These are phyloP conservation scores for Eumeta japonica DNA, from an alignment of 1,140 invertebrate species.

Conservation along the genomic window DNA sequence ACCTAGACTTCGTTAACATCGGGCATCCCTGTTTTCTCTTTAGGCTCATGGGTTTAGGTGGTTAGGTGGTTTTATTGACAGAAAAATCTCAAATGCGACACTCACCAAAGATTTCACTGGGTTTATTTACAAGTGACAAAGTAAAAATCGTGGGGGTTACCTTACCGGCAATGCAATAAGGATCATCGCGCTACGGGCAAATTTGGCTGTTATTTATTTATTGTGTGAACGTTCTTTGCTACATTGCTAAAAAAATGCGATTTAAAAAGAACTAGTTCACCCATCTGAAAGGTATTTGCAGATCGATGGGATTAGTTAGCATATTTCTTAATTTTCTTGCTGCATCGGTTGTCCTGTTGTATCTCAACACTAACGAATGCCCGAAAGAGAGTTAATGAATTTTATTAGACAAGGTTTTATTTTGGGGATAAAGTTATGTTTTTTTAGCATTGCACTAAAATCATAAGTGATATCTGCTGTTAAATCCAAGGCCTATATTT, in stretches of 20 bases:
- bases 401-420: constrained; percentile 23
- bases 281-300: constrained; percentile 4
- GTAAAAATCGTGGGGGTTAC: constrained; percentile 29
- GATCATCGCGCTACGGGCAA: constrained; percentile 13
- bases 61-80: too few species aligned
- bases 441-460: constrained; percentile 15
- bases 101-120: too few species aligned
- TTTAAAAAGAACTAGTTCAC: constrained; percentile 12
- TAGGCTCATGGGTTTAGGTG: too few species aligned
- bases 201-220: constrained; percentile 16
- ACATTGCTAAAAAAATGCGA: constrained; percentile 14
- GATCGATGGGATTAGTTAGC: constrained; percentile 5
- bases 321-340: constrained; percentile 1
- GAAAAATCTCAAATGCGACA: too few species aligned
- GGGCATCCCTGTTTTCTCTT: too few species aligned
- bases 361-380: constrained; percentile 14
- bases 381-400: constrained; percentile 7
- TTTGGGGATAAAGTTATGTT: constrained; percentile 26
- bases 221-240: constrained; percentile 7
- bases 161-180: constrained; percentile 10
- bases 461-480: constrained; percentile 15
- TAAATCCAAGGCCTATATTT: too few species aligned
- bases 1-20: too few species aligned
- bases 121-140: too few species aligned
- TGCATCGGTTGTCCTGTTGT: constrained; percentile 7